Percentiles rank a stretch among this genome's conserved stretches.
These are phyloP conservation scores for Chionis minor DNA, from an alignment of 2,113 vertebrate genomes.

Conservation along the genomic window DNA sequence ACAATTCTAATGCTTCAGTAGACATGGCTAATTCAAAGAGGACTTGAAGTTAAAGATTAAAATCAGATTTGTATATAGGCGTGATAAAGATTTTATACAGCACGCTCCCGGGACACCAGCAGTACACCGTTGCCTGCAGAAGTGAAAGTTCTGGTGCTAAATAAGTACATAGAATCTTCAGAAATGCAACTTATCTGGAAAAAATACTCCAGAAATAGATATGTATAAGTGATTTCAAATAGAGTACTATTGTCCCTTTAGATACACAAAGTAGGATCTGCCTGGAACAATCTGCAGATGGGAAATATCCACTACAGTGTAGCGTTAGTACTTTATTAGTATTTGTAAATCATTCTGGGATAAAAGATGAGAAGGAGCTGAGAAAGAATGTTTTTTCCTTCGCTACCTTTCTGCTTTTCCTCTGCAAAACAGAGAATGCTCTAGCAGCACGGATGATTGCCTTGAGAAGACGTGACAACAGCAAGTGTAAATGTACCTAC, in stretches of 20 bases:
- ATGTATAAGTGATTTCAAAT: not conserved
- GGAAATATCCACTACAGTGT: not conserved
- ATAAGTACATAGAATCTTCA: not conserved
- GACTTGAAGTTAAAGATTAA: conserved; percentile 40
- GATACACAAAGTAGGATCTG: not conserved
- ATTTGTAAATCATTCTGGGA: not conserved
- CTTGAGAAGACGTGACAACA: not conserved
- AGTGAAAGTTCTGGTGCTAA: not conserved
- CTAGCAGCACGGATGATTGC: not conserved
- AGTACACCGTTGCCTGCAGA: not conserved
- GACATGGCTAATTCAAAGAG: conserved; percentile 10
- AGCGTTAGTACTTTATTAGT: not conserved
- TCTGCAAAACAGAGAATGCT: not conserved
- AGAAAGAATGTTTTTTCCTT: not conserved
- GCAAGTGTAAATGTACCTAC: not conserved
- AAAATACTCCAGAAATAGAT: not conserved
- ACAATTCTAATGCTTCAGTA: not conserved
- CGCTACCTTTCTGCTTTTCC: not conserved
- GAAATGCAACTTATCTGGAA: not conserved
- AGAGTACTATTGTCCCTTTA: not conserved
- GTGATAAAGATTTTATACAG: not conserved
- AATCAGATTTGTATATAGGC: not conserved
- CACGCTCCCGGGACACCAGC: not conserved
- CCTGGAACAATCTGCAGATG: not conserved
- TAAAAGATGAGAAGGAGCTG: not conserved